A percentile compares a stretch with the other conserved stretches of the same genome.
phyloP scores from a whole-genome alignment of 2,113 vertebrate species.

The Aldabrachelys gigantea region DNA sequence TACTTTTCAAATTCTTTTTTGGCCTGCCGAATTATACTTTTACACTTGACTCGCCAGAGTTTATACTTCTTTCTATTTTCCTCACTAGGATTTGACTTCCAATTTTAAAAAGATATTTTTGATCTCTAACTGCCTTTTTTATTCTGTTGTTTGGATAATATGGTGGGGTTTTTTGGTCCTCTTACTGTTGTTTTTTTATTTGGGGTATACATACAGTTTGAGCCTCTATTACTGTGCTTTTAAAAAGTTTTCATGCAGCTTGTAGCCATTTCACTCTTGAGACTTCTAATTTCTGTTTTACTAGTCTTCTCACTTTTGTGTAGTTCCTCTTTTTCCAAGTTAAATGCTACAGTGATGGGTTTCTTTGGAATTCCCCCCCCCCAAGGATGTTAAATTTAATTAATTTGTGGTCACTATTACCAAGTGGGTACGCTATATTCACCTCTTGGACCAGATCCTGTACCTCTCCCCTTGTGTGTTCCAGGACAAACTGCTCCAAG shows the following conservation, averaged over 20 bases:
- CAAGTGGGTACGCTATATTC: neutral
- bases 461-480: neutral
- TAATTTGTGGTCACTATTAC: neutral
- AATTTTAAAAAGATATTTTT: neutral
- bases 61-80: neutral
- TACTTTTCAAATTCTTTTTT: neutral
- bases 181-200: too few species aligned
- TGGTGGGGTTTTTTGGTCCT: neutral
- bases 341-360: neutral
- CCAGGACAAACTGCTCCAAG: neutral
- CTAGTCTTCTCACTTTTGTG: neutral
- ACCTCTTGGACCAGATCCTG: neutral
- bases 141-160: neutral
- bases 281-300: neutral
- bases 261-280: too few species aligned
- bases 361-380: neutral
- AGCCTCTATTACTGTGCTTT: too few species aligned
- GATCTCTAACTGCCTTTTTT: neutral
- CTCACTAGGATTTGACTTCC: neutral
- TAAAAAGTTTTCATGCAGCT: too few species aligned
- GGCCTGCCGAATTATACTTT: neutral
- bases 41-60: neutral
- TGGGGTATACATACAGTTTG: too few species aligned
- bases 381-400: neutral
- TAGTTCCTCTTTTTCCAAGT: neutral